Base-by-base conservation (phyloP, 1,140 invertebrate genomes). In the Colletes latitarsis region DNA sequence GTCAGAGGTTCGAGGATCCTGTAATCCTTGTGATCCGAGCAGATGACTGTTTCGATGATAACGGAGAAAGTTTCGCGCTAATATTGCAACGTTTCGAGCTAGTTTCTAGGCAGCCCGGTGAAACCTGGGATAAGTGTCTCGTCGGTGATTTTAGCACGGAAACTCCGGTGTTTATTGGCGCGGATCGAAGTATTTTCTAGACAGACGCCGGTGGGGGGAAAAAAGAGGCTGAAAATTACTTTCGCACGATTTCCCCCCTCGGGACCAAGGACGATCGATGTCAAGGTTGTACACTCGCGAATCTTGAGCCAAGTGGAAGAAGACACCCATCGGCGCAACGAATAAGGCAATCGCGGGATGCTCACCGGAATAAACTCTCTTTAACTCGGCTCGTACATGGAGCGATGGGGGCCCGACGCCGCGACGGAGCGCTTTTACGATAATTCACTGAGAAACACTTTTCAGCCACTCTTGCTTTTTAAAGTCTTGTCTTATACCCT, bases 111-210 rank as follows among this genome's bases (percentile, higher is more conserved):
- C 53, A 49, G 64, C 75, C 58, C 62, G 66, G 43, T 58, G 60
- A 49, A 81, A 81, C 43, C 69, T 8, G 58, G 30, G 60, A 58
- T 72, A 73, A 60, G 60, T 78, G 41, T 82, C 73, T 62, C 73
- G 62, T 77, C 71, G 53, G 5, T 60, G 58, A 70, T 82, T 67
- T 64, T 46, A 79, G 41, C 77, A 76, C 83, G 84, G 84, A 82
- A n/a, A 79, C 71, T 75, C 63, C 14, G 58, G 12, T 60, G 84
- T 68, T 86, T 86, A 86, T 83, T 83, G 81, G 84, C 81, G 81
- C 85, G 82, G 71, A 86, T 86, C 81, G 71, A 76, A 64, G 57
- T 62, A 75, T 71, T 73, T 82, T 21, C 57, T 53, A 49, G 39
- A 55, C n/a, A 8, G 39, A 19, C 4, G 43, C 21, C 6, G 39